Evolutionary conservation across 2,113 vertebrate genomes (phyloP).

Genomic region (Ceyx margarethae): DNA sequence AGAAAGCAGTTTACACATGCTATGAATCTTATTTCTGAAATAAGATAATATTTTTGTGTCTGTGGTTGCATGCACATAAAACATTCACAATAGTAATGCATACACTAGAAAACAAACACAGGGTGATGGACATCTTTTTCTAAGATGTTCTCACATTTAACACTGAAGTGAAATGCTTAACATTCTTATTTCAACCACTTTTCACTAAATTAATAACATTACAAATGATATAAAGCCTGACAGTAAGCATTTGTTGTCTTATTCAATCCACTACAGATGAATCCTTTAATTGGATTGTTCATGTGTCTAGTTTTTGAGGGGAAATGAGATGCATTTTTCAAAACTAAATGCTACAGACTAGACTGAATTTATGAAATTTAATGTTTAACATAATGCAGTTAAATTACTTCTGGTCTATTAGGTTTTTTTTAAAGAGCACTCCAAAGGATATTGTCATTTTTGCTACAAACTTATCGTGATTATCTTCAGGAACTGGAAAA

Average conservation of each 20-base stretch:
- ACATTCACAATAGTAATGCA: background rate
- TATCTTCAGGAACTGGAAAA: constrained; percentile 88
- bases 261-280: background rate
- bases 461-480: constrained; percentile 89
- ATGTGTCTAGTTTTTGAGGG: background rate
- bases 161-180: background rate
- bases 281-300: background rate
- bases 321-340: background rate
- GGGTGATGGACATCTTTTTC: background rate
- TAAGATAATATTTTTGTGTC: background rate
- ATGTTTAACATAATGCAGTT: constrained; percentile 32
- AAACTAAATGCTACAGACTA: background rate
- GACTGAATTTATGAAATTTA: constrained; percentile 26
- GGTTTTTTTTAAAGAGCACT: background rate
- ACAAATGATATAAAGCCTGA: background rate
- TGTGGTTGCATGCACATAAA: background rate
- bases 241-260: background rate
- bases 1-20: background rate
- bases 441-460: constrained; percentile 99
- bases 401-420: background rate
- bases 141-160: background rate
- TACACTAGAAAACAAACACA: background rate
- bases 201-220: background rate
- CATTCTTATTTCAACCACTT: background rate
- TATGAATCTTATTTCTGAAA: background rate